These are phyloP conservation scores for Lochmaea crataegi DNA, from an alignment of 2,888 invertebrate genomes.

Conservation along the genomic window DNA sequence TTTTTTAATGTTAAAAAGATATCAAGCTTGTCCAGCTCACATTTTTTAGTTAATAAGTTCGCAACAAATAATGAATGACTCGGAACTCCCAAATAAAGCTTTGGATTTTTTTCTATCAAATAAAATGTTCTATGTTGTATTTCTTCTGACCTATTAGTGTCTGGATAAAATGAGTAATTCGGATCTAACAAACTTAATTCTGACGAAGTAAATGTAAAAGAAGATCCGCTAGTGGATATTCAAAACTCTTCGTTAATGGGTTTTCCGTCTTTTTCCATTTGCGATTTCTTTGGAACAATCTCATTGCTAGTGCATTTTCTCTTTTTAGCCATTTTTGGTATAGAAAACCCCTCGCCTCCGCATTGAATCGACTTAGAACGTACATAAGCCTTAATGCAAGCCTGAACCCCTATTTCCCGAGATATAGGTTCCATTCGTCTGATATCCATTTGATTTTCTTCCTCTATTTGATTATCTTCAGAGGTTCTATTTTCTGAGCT, in stretches of 20 bases:
- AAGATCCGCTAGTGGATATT: constrained; percentile 4
- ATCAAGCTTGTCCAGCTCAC: no score
- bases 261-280: background rate
- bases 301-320: background rate
- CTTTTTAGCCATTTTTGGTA: no score
- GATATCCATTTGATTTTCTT: constrained; percentile 17
- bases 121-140: no score
- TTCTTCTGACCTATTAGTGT: background rate
- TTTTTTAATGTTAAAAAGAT: no score
- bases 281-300: background rate
- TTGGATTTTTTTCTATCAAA: no score
- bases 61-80: no score
- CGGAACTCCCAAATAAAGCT: no score
- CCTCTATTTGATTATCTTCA: constrained; percentile 9
- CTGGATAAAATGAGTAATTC: background rate
- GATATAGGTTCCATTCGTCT: constrained; percentile 18
- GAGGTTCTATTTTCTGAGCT: constrained; percentile 13
- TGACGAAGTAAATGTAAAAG: constrained; percentile 15
- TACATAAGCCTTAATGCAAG: constrained; percentile 16
- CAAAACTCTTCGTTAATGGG: constrained; percentile 15
- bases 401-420: background rate
- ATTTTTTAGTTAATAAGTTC: no score
- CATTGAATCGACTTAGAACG: constrained; percentile 14
- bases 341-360: no score
- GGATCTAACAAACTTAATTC: background rate